Evolutionary conservation across 2,113 vertebrate species (phyloP).

Genomic region (Aplodontia rufa): DNA sequence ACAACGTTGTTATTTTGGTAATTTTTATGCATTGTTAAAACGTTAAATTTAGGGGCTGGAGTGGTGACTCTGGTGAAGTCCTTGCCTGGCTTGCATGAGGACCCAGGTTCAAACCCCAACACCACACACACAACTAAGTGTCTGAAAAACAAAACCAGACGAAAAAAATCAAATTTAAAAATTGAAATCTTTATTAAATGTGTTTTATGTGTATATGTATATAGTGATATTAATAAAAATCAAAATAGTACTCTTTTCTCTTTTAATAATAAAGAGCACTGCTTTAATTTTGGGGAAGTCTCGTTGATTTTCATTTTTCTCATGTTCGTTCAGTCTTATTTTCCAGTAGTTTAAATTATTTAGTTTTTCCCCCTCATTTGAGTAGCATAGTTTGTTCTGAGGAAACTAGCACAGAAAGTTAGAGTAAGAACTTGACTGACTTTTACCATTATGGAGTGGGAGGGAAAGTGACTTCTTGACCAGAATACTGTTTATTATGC

Average conservation of each 20-base stretch:
- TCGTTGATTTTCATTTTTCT: background rate
- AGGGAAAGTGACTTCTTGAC: background rate
- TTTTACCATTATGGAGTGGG: too few species aligned
- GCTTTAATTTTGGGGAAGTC: background rate
- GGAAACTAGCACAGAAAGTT: background rate
- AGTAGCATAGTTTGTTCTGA: background rate
- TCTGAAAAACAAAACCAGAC: too few species aligned
- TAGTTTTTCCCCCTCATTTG: background rate
- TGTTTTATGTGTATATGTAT: background rate
- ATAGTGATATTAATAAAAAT: background rate
- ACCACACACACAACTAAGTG: too few species aligned
- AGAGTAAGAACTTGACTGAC: background rate
- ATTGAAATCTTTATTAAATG: background rate
- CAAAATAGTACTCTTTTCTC: background rate
- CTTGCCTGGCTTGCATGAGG: too few species aligned
- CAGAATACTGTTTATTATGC: background rate
- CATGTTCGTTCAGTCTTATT: background rate
- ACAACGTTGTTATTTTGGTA: slow-evolving; percentile 5
- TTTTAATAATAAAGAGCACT: background rate
- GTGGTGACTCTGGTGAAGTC: too few species aligned
- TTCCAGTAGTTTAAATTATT: slow-evolving; percentile 14
- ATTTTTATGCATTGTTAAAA: background rate
- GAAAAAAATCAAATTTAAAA: too few species aligned
- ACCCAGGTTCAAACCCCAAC: too few species aligned
- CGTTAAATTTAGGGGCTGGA: too few species aligned